Conservation (phyloP, 2,797 vertebrate genomes). For the Gorsachius magnificus region DNA sequence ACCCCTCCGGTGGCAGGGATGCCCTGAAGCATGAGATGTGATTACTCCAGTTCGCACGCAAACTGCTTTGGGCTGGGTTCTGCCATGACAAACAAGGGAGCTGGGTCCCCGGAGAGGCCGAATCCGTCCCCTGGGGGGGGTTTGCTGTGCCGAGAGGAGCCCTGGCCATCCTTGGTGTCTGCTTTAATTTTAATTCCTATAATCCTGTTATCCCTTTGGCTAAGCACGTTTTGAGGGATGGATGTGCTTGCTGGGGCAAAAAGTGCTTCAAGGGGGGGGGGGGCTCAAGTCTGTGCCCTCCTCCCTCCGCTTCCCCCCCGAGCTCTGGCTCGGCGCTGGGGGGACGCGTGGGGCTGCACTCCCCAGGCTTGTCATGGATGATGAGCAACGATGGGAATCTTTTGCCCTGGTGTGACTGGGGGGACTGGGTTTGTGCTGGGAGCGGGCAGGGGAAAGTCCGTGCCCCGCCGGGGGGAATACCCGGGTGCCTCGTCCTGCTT, state of each 20-base stretch:
- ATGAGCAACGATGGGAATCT: fast-evolving
- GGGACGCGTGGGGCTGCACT: fast-evolving
- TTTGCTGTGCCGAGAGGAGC: not conserved
- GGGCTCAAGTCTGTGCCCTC: not conserved
- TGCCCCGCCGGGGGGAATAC: not conserved
- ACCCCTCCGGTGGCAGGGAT: not conserved
- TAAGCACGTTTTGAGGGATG: not conserved
- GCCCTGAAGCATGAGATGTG: constrained; percentile 29
- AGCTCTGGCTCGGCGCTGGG: fast-evolving
- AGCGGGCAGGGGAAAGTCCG: not conserved
- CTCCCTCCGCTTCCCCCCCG: fast-evolving
- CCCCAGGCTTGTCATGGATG: fast-evolving
- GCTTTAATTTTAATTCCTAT: not conserved
- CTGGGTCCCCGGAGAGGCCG: not conserved
- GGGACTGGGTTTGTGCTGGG: not conserved
- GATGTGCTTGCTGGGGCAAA: not conserved
- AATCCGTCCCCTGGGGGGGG: not conserved
- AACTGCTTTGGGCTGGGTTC: not conserved
- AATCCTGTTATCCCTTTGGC: not conserved
- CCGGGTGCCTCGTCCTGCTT: not conserved
- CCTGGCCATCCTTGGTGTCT: not conserved
- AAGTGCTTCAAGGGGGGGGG: not conserved
- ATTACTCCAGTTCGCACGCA: not conserved
- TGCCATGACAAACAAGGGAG: not conserved
- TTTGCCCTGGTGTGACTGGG: too few relatives aligned